A percentile compares a stretch with the other conserved stretches of the same genome.
Conservation (phyloP, 2,888 invertebrate genomes). For the Phortica magna region DNA sequence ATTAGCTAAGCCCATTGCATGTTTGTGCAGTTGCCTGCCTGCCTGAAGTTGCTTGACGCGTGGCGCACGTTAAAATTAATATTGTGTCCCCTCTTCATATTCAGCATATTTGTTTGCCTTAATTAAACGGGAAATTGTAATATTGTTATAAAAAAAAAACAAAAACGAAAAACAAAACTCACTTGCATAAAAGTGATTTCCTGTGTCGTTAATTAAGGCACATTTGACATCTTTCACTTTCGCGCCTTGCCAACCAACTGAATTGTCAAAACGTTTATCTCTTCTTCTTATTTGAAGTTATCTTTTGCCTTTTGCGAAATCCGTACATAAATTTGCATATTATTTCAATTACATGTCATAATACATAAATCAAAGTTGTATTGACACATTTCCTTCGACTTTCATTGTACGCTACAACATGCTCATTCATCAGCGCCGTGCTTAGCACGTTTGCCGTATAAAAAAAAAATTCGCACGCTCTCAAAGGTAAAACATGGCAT, state of each 20-base stretch:
- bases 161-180: not conserved
- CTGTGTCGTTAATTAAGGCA: conserved; percentile 23
- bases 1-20: conserved; percentile 18
- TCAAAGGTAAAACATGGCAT: not conserved
- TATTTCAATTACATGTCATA: conserved; percentile 4
- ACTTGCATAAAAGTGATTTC: conserved; percentile 26
- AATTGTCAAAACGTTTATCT: not conserved
- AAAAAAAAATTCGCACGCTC: conserved; percentile 48
- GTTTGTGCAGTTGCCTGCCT: not conserved
- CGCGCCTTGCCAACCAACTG: conserved; percentile 1
- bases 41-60: not conserved
- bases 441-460: not conserved
- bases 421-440: conserved; percentile 31
- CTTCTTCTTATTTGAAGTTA: not conserved
- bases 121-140: conserved; percentile 26
- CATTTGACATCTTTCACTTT: not conserved
- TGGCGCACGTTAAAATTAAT: conserved; percentile 10
- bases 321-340: conserved; percentile 12
- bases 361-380: conserved; percentile 26
- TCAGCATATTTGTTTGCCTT: not conserved
- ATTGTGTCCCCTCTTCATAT: not conserved
- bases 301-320: not conserved
- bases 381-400: conserved; percentile 32
- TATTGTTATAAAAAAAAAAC: not conserved
- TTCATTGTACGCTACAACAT: not conserved